These are phyloP conservation scores for Cryptoblepharus egeriae DNA, from an alignment of 2,797 vertebrate genomes.

Conservation along the genomic window DNA sequence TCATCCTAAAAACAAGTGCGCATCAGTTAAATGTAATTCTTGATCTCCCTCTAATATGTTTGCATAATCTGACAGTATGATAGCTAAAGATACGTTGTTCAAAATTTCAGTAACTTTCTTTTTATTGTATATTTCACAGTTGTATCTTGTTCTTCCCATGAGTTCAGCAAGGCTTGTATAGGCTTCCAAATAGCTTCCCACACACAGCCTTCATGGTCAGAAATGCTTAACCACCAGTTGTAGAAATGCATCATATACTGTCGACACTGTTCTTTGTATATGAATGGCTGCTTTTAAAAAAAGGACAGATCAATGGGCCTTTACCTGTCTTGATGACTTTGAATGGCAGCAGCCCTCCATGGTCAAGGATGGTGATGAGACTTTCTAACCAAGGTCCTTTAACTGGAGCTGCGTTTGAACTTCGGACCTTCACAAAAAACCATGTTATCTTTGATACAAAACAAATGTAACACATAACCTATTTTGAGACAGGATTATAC, in stretches of 20 bases:
- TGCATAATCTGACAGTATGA: not conserved
- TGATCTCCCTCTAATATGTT: not conserved
- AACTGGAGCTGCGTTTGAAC: not conserved
- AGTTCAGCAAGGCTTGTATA: not conserved
- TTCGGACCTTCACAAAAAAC: not conserved
- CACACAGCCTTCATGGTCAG: not conserved
- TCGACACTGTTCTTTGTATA: not conserved
- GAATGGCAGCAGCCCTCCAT: not conserved
- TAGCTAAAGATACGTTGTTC: not conserved
- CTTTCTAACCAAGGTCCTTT: not conserved
- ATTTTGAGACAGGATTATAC: conserved; percentile 63
- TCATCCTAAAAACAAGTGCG: too few species aligned
- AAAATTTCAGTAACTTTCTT: not conserved
- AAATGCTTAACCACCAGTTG: not conserved
- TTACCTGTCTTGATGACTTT: accelerated
- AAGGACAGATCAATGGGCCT: not conserved
- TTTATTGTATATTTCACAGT: not conserved
- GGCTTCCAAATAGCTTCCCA: not conserved
- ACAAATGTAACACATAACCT: not conserved
- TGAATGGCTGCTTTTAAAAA: too few species aligned
- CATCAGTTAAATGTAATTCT: too few species aligned
- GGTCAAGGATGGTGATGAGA: not conserved
- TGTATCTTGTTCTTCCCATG: not conserved
- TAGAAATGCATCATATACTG: not conserved
- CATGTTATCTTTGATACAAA: not conserved